Evolutionary conservation across 1,140 invertebrate species (phyloP).

Genomic region (Formica selysi): DNA sequence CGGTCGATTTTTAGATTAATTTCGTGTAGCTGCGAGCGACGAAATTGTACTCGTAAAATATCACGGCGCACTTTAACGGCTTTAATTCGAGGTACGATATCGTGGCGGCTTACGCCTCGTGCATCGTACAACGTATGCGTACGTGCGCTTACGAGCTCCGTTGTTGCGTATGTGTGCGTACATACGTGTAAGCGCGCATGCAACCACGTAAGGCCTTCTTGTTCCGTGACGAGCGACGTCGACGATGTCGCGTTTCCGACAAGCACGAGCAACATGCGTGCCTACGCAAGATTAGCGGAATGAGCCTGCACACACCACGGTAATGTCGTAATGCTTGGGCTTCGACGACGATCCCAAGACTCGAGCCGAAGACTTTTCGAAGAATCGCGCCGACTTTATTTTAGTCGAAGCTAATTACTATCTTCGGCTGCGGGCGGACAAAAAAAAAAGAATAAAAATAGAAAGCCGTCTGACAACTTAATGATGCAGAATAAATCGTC

Average conservation of each 20-base stretch:
- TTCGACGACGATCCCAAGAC: conserved; percentile 3
- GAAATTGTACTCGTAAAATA: conserved; percentile 28
- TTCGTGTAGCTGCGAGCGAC: neutral
- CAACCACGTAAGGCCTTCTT: conserved; percentile 72
- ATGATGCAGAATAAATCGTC: neutral
- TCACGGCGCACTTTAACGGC: conserved; percentile 30
- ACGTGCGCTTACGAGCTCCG: neutral
- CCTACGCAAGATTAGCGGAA: conserved; percentile 76
- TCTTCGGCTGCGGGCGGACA: conserved; percentile 47
- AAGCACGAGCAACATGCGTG: conserved; percentile 74
- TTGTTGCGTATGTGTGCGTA: neutral
- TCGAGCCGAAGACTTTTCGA: conserved; percentile 34
- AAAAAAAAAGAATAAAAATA: neutral
- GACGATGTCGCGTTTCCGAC: conserved; percentile 76
- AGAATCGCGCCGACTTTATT: conserved; percentile 49
- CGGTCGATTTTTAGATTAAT: neutral
- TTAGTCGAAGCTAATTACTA: conserved; percentile 62
- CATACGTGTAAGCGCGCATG: conserved; percentile 44
- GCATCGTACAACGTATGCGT: neutral
- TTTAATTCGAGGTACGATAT: conserved; percentile 54
- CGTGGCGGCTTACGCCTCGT: conserved; percentile 39
- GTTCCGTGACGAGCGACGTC: conserved; percentile 75
- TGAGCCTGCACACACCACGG: conserved; percentile 51
- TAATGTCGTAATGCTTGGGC: conserved; percentile 44
- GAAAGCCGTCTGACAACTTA: conserved; percentile 5